Conservation (phyloP, 64 coral and sea anemone species). For the Actinia tenebrosa region DNA sequence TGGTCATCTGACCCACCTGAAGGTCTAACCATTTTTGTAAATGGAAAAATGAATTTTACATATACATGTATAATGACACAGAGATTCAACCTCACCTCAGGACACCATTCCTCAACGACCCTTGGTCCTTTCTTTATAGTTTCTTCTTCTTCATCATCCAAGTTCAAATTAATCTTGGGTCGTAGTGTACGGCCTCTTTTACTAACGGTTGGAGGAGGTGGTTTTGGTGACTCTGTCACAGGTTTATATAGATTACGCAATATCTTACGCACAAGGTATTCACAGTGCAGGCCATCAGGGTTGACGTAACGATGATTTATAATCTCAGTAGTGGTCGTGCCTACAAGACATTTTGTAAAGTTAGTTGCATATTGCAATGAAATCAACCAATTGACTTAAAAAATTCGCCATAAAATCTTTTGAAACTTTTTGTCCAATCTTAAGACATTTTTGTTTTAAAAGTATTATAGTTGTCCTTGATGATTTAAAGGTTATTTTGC, state of each 20-base stretch:
- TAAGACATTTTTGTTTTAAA: too few species aligned
- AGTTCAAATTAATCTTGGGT: constrained; percentile 73
- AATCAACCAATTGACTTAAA: too few species aligned
- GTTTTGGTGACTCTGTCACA: constrained; percentile 44
- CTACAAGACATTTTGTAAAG: constrained; percentile 19
- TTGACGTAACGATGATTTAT: constrained; percentile 85
- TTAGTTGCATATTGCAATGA: too few species aligned
- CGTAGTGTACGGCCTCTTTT: constrained; percentile 85
- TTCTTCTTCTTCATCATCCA: constrained; percentile 57
- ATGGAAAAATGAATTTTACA: not conserved
- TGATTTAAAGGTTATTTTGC: too few species aligned
- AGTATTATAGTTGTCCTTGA: too few species aligned
- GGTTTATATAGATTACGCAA: constrained; percentile 77
- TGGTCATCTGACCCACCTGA: too few species aligned
- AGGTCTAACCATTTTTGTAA: too few species aligned
- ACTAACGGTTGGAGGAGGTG: constrained; percentile 83
- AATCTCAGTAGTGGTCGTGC: constrained; percentile 96
- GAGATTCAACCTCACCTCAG: constrained; percentile 51
- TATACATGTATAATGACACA: not conserved
- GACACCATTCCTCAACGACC: constrained; percentile 91
- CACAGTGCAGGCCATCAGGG: constrained; percentile 71
- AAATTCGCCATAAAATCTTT: too few species aligned
- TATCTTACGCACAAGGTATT: constrained; percentile 89
- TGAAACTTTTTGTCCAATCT: too few species aligned
- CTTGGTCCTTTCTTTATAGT: constrained; percentile 42